These are phyloP conservation scores for Prunella strophiata DNA, from an alignment of 2,797 vertebrate species.

Conservation along the genomic window DNA sequence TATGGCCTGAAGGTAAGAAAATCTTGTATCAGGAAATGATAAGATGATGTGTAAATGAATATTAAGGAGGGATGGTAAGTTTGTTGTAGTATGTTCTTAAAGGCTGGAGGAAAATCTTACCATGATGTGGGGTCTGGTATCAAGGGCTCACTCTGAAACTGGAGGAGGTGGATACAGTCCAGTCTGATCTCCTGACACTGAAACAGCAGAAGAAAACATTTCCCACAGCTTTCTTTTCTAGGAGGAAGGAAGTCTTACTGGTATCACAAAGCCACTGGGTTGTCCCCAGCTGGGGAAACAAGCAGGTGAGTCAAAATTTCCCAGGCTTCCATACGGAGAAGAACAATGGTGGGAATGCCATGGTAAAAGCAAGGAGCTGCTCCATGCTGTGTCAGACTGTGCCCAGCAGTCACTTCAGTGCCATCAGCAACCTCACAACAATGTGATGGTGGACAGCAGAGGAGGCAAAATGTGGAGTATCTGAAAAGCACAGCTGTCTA, in stretches of 20 bases:
- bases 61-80: background rate
- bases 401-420: background rate
- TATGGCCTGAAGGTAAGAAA: background rate
- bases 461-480: rapidly evolving
- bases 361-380: background rate
- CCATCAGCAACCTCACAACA: background rate
- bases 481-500: background rate
- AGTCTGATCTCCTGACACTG: background rate
- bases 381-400: background rate
- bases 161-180: background rate
- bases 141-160: background rate
- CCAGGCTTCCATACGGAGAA: background rate
- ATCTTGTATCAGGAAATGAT: background rate
- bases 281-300: background rate
- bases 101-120: background rate
- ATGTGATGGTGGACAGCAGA: background rate
- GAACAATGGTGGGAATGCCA: rapidly evolving
- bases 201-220: background rate
- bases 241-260: background rate
- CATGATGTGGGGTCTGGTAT: background rate
- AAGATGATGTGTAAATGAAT: background rate
- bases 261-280: background rate
- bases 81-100: background rate
- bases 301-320: background rate
- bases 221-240: background rate